Conservation (phyloP, 2,888 invertebrate genomes). For the Allacma fusca region DNA sequence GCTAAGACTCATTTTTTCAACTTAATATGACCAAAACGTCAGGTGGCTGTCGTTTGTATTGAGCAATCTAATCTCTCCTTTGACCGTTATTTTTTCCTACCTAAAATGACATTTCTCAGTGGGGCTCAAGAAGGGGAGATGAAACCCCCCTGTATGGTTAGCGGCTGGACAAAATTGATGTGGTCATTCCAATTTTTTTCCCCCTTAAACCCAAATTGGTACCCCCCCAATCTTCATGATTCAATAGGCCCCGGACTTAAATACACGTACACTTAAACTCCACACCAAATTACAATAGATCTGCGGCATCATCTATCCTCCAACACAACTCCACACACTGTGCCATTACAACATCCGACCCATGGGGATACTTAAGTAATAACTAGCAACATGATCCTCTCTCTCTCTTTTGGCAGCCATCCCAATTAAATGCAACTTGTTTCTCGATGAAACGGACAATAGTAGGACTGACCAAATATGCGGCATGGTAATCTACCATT, state of each 20-base stretch:
- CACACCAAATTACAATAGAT: constrained; percentile 36
- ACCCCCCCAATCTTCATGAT: constrained; percentile 34
- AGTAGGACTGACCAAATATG: background rate
- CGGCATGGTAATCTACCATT: no score
- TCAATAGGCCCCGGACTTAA: constrained; percentile 11
- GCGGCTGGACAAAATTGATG: constrained; percentile 38
- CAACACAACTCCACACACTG: no score
- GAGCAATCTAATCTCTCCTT: constrained; percentile 43
- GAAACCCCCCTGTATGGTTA: constrained; percentile 25
- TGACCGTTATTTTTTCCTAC: constrained; percentile 45
- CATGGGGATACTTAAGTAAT: background rate
- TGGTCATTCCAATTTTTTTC: constrained; percentile 31
- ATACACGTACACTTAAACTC: background rate
- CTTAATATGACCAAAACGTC: constrained; percentile 46
- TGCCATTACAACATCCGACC: background rate
- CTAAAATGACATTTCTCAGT: constrained; percentile 46
- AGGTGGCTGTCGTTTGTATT: constrained; percentile 45
- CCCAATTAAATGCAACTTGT: constrained; percentile 29
- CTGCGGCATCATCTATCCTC: constrained; percentile 28
- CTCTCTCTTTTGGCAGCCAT: constrained; percentile 17
- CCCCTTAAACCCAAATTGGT: constrained; percentile 34
- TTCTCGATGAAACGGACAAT: background rate
- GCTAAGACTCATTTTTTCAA: constrained; percentile 28
- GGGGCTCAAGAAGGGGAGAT: constrained; percentile 34
- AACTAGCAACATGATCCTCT: background rate